Conservation (phyloP, 2,113 vertebrate species). For the Dipodomys ordii region DNA sequence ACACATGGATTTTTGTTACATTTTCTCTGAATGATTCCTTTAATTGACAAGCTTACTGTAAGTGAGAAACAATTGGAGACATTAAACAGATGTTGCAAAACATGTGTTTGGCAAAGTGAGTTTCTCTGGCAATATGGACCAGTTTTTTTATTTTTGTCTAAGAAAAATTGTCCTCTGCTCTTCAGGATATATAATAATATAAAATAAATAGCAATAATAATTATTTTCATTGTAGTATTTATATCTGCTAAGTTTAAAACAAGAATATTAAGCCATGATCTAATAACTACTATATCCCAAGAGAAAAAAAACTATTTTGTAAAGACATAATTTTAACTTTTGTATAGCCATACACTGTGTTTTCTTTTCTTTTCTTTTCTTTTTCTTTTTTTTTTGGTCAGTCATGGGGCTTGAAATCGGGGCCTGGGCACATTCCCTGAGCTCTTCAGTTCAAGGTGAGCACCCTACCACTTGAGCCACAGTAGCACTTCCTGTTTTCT, state of each 20-base stretch:
- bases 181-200: conserved; percentile 52
- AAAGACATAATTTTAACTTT: conserved; percentile 65
- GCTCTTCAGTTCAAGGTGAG: too few relatives aligned
- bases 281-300: conserved; percentile 56
- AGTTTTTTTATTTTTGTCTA: not conserved
- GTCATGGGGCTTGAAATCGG: too few relatives aligned
- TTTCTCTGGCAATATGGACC: conserved; percentile 61
- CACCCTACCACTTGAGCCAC: too few relatives aligned
- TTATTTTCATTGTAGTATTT: not conserved
- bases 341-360: conserved; percentile 20
- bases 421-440: too few relatives aligned
- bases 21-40: conserved; percentile 64
- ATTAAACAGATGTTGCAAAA: conserved; percentile 76
- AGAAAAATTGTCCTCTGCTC: not conserved
- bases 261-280: not conserved
- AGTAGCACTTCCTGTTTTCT: too few relatives aligned
- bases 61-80: conserved; percentile 66
- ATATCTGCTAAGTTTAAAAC: not conserved
- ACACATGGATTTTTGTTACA: conserved; percentile 34
- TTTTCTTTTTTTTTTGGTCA: too few relatives aligned
- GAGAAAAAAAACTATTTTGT: conserved; percentile 49
- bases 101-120: conserved; percentile 70
- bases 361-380: too few relatives aligned
- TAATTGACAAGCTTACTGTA: conserved; percentile 72
- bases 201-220: conserved; percentile 57